Evolutionary conservation across 2,888 invertebrate species (phyloP).

Genomic region (Ceraclea dissimilis): DNA sequence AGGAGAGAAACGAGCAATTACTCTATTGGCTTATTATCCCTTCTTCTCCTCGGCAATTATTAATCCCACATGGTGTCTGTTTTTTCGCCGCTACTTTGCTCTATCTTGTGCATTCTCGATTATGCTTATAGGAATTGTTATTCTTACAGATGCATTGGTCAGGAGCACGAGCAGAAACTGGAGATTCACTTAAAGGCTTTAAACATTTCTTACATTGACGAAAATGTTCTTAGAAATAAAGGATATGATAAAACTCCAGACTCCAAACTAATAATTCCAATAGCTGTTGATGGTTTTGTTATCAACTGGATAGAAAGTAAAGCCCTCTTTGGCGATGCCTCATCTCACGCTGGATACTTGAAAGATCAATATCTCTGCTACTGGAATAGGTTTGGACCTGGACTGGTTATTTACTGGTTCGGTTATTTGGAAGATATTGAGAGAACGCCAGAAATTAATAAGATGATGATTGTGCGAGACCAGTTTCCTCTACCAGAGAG

Average conservation of each 20-base stretch:
- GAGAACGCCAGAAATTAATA: slow-evolving; percentile 57
- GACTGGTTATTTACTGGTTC: slow-evolving; percentile 94
- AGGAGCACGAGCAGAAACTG: slow-evolving; percentile 76
- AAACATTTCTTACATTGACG: slow-evolving; percentile 55
- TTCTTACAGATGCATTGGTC: slow-evolving; percentile 74
- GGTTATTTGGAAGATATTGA: slow-evolving; percentile 70
- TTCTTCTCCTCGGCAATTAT: too few species aligned
- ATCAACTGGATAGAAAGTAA: slow-evolving; percentile 97
- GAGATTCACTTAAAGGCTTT: slow-evolving; percentile 50
- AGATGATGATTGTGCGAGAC: slow-evolving; percentile 49
- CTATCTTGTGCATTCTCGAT: too few species aligned
- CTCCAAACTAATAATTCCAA: slow-evolving; percentile 81
- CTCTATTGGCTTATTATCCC: too few species aligned
- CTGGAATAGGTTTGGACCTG: slow-evolving; percentile 91
- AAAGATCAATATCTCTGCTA: slow-evolving; percentile 83
- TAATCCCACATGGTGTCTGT: too few species aligned
- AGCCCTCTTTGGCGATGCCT: slow-evolving; percentile 85
- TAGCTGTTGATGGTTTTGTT: slow-evolving; percentile 75
- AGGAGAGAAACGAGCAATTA: too few species aligned
- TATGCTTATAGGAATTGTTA: too few species aligned
- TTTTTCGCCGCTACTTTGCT: too few species aligned
- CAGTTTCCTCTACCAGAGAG: slow-evolving; percentile 46
- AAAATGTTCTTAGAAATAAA: slow-evolving; percentile 67
- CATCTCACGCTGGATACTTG: slow-evolving; percentile 71
- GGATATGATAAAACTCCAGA: slow-evolving; percentile 96